Evolutionary conservation across 2,113 vertebrate species (phyloP), one percentile per base, ranked within the genome.

Genomic region (Corapipo altera): DNA sequence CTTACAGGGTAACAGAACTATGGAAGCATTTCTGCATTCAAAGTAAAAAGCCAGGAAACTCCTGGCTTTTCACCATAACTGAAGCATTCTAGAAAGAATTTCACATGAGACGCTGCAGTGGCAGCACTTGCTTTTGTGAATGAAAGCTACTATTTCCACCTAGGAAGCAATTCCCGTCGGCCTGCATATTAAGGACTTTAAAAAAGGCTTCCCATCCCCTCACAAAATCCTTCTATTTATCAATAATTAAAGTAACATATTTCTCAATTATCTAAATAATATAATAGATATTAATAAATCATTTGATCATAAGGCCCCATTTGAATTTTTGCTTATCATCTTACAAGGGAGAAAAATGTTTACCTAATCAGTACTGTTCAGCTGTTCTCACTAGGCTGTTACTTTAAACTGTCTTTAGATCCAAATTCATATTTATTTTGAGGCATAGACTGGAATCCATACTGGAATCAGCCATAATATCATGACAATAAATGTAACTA

Each of bases 201-300:
- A 1, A 85, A 95, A 76, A 67, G 10, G 10, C 16, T 39, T 58
- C n/a, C 51, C 73, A 39, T 57, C 41, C 65, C 59, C 64, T 94
- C 84, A 94, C 35, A 95, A 87, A 80, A 65, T 90, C 65, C 64
- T 92, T 93, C 58, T 1, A 28, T 93, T 55, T 96, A 65, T 91
- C 73, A 95, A 64, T 95, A 89, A 91, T 95, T 96, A 85, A 97
- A 96, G 77, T 91, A 95, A 92, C 35, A 71, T 22, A 77, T 65
- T 96, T 88, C 85, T 97, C 84, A 93, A 75, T 92, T 16, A 88
- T 95, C 65, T 97, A 96, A 97, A 97, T 96, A 97, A 96, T 97
- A 95, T 82, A 96, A 59, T 86, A 90, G 64, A 48, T 20, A 96
- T 96, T 24, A 98, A 97, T 96, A 97, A 97, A 95, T 96, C 28